These are phyloP conservation scores for Belgica antarctica DNA, from an alignment of 2,888 invertebrate genomes.

Conservation along the genomic window DNA sequence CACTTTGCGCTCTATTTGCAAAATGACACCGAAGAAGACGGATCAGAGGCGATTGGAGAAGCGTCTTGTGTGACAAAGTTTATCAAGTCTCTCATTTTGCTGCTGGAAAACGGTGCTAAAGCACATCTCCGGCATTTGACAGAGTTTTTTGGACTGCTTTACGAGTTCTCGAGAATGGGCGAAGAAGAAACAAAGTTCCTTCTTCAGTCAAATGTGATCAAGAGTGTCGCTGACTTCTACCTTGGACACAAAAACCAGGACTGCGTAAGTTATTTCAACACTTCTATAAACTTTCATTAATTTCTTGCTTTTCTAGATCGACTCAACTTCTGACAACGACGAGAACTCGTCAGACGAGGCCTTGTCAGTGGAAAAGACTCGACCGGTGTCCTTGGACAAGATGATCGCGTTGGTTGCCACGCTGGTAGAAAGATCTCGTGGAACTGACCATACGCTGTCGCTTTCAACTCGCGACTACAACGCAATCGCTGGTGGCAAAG, in stretches of 20 bases:
- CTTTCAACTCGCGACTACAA: constrained; percentile 75
- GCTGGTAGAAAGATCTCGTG: constrained; percentile 83
- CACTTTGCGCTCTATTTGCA: constrained; percentile 64
- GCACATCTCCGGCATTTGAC: constrained; percentile 83
- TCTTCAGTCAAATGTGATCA: constrained; percentile 80
- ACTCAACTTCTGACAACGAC: constrained; percentile 55
- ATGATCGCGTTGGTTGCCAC: constrained; percentile 90
- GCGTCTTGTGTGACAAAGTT: constrained; percentile 90
- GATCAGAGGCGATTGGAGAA: constrained; percentile 61
- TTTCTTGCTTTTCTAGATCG: constrained; percentile 49
- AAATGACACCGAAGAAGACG: constrained; percentile 52
- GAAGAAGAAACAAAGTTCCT: constrained; percentile 89
- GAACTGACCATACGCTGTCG: constrained; percentile 70
- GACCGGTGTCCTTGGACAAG: constrained; percentile 89
- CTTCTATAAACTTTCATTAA: constrained; percentile 1
- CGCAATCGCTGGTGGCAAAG: constrained; percentile 85
- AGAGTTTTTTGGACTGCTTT: constrained; percentile 87
- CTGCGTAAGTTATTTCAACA: constrained; percentile 59
- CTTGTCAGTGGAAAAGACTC: constrained; percentile 65
- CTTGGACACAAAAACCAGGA: constrained; percentile 76
- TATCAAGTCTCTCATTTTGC: constrained; percentile 79
- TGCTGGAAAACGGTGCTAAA: constrained; percentile 84
- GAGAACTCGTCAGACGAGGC: constrained; percentile 59
- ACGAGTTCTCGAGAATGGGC: constrained; percentile 94
- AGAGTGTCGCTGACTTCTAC: constrained; percentile 89